phyloP scores from a whole-genome alignment of 2,888 invertebrate genomes.

The Tinea trinotella region DNA sequence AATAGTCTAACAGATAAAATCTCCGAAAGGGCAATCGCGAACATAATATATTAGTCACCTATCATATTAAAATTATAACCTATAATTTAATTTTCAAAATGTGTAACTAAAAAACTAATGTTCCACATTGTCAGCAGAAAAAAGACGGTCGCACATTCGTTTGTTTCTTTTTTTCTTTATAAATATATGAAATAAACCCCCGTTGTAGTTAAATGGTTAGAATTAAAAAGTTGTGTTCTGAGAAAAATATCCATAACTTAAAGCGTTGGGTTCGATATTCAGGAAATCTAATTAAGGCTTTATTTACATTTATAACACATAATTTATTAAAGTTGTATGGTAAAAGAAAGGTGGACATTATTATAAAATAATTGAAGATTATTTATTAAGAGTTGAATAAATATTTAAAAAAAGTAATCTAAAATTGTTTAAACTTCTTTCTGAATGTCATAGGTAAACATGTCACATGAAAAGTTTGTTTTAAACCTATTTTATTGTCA shows the following conservation, averaged over 20 bases:
- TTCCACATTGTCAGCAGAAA: constrained; percentile 61
- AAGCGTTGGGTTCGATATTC: constrained; percentile 1
- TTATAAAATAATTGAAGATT: too few species aligned
- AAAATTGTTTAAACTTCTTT: too few species aligned
- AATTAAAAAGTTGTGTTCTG: constrained; percentile 10
- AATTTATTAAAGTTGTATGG: constrained; percentile 1
- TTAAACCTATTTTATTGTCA: too few species aligned
- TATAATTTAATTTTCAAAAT: constrained; percentile 70
- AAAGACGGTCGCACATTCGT: constrained; percentile 56
- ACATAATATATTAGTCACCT: constrained; percentile 63
- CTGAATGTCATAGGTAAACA: too few species aligned
- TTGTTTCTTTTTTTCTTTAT: constrained; percentile 45
- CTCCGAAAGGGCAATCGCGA: constrained; percentile 32
- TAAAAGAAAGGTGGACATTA: neutral
- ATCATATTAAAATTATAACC: constrained; percentile 71
- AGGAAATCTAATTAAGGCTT: constrained; percentile 11
- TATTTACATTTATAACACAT: constrained; percentile 17
- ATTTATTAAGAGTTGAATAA: too few species aligned
- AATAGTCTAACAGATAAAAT: constrained; percentile 33
- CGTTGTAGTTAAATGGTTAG: constrained; percentile 43
- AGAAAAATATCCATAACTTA: constrained; percentile 14
- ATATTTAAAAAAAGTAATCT: too few species aligned
- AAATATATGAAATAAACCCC: constrained; percentile 35
- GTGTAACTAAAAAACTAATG: constrained; percentile 50
- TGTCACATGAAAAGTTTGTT: too few species aligned